These are phyloP conservation scores for Prochilodus magdalenae DNA, from an alignment of 2,113 vertebrate species.

Conservation along the genomic window DNA sequence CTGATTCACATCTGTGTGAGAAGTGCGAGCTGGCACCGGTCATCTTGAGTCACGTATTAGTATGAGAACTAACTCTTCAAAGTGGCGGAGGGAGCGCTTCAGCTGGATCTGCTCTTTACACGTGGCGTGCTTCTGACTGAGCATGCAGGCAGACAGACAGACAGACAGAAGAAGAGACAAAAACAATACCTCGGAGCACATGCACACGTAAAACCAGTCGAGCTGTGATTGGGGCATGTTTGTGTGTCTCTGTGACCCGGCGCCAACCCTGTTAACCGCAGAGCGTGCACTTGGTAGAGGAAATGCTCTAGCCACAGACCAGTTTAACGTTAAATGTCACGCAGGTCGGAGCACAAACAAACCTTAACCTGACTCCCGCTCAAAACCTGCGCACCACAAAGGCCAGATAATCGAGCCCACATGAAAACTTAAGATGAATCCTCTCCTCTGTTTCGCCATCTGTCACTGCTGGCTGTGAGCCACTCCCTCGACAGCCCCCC, in stretches of 20 bases:
- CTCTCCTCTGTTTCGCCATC: slow-evolving; percentile 60
- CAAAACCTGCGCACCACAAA: slow-evolving; percentile 58
- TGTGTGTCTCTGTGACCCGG: slow-evolving; percentile 38
- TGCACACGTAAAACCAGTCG: slow-evolving; percentile 13
- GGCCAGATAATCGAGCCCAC: slow-evolving; percentile 51
- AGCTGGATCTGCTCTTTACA: slow-evolving; percentile 10
- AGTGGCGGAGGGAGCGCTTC: slow-evolving; percentile 19
- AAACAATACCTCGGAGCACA: not conserved
- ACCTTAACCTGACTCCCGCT: slow-evolving; percentile 52
- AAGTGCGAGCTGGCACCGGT: not conserved
- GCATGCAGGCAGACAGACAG: not conserved
- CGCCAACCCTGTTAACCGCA: slow-evolving; percentile 20
- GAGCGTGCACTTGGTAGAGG: not conserved
- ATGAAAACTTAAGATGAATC: slow-evolving; percentile 56
- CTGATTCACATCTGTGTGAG: slow-evolving; percentile 35
- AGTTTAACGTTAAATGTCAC: slow-evolving; percentile 62
- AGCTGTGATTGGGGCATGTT: not conserved
- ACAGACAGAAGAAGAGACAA: not conserved
- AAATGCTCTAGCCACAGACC: not conserved
- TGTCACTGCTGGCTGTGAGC: slow-evolving; percentile 53
- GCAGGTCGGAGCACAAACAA: slow-evolving; percentile 40
- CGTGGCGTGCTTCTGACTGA: slow-evolving; percentile 19
- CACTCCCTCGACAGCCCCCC: slow-evolving; percentile 4
- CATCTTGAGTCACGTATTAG: slow-evolving; percentile 15
- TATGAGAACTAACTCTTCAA: slow-evolving; percentile 18